Conservation (phyloP, 2,888 invertebrate genomes). For the Glaucopsyche alexis region DNA sequence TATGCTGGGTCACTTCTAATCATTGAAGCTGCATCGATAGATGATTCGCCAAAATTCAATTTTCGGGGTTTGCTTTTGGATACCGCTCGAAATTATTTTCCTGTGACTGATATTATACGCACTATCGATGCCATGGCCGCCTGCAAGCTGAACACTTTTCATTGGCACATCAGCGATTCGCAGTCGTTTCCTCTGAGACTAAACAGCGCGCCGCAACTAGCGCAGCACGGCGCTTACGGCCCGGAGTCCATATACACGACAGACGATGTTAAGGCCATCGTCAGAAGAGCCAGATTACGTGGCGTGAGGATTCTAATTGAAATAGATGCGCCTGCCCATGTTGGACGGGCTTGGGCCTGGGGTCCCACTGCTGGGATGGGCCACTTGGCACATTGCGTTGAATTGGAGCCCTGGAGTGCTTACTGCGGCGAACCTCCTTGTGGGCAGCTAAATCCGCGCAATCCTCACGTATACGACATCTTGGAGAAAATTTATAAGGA, state of each 20-base stretch:
- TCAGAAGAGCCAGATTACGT: slow-evolving; percentile 87
- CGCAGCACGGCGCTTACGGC: slow-evolving; percentile 91
- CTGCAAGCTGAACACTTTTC: slow-evolving; percentile 94
- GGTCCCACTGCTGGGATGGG: slow-evolving; percentile 87
- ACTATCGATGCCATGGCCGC: slow-evolving; percentile 94
- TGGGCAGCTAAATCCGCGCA: slow-evolving; percentile 90
- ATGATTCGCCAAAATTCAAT: slow-evolving; percentile 87
- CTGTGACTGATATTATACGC: slow-evolving; percentile 84
- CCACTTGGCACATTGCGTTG: slow-evolving; percentile 88
- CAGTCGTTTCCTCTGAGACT: slow-evolving; percentile 95
- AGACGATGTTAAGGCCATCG: slow-evolving; percentile 85
- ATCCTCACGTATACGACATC: slow-evolving; percentile 86
- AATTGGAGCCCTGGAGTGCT: slow-evolving; percentile 88
- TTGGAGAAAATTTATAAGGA: slow-evolving; percentile 88
- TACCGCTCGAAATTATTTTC: slow-evolving; percentile 94
- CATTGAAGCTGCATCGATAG: slow-evolving; percentile 83
- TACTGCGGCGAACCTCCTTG: slow-evolving; percentile 93
- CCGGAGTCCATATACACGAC: slow-evolving; percentile 87
- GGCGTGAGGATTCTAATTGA: slow-evolving; percentile 94
- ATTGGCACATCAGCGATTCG: slow-evolving; percentile 95
- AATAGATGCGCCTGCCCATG: slow-evolving; percentile 94
- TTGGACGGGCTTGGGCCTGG: slow-evolving; percentile 93
- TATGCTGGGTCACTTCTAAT: slow-evolving; percentile 81
- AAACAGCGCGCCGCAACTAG: slow-evolving; percentile 86
- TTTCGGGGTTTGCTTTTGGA: slow-evolving; percentile 95